These are phyloP conservation scores for Phaedon cochleariae DNA, from an alignment of 2,888 invertebrate genomes.

Conservation along the genomic window DNA sequence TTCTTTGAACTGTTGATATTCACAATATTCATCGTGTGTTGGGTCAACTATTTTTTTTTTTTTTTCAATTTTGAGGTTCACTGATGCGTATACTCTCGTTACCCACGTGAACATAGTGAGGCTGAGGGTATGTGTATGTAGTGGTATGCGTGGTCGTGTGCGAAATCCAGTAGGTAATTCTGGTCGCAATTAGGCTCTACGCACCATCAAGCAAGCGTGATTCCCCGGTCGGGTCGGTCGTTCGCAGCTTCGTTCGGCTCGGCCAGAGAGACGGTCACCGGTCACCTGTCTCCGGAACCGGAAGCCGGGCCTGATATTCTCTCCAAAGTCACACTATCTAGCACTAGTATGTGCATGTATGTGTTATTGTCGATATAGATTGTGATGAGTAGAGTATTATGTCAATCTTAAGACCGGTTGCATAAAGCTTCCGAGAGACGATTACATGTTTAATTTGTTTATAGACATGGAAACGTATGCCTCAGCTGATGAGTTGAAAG, in stretches of 20 bases:
- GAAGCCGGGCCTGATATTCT: conserved; percentile 57
- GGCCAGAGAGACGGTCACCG: conserved; percentile 55
- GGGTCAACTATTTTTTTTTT: too few relatives aligned
- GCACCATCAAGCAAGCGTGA: conserved; percentile 61
- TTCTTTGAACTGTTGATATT: too few relatives aligned
- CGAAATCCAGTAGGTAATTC: conserved; percentile 21
- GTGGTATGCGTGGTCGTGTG: conserved; percentile 7
- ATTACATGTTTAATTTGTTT: too few relatives aligned
- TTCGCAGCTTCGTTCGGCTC: conserved; percentile 45
- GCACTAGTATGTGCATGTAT: neutral
- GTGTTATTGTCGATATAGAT: neutral
- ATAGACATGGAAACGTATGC: too few relatives aligned
- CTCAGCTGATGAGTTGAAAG: too few relatives aligned
- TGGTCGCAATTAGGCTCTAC: conserved; percentile 49
- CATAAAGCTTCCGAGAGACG: too few relatives aligned
- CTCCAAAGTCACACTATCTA: neutral
- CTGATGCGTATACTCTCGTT: neutral
- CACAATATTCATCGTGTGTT: too few relatives aligned
- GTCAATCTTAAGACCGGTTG: too few relatives aligned
- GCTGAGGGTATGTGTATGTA: too few relatives aligned
- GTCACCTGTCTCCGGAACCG: conserved; percentile 62
- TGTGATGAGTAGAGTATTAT: neutral
- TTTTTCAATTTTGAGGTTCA: neutral
- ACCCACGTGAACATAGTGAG: too few relatives aligned
- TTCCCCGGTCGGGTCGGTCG: conserved; percentile 57